A percentile compares a stretch with the other conserved stretches of the same genome.
These are phyloP conservation scores for Archilochus colubris DNA, from an alignment of 2,113 vertebrate genomes.

Conservation along the genomic window DNA sequence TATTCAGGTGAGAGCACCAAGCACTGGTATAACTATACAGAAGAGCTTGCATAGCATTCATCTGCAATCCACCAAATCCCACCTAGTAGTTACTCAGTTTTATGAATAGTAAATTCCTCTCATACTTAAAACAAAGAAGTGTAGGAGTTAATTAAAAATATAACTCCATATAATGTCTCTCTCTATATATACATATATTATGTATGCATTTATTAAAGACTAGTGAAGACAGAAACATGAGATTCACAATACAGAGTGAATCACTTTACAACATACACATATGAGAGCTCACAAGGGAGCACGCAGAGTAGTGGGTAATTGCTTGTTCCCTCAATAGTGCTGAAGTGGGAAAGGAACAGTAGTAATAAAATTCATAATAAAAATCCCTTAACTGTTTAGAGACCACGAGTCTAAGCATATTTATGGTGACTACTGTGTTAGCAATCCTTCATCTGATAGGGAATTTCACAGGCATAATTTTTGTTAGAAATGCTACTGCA, in stretches of 20 bases:
- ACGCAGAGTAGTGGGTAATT: neutral
- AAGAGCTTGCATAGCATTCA: neutral
- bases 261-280: neutral
- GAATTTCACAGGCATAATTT: neutral
- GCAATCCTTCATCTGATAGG: neutral
- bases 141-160: neutral
- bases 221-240: neutral
- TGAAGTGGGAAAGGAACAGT: neutral
- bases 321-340: neutral
- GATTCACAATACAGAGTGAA: neutral
- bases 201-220: neutral
- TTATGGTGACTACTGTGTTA: neutral
- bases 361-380: neutral
- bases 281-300: neutral
- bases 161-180: neutral
- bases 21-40: neutral
- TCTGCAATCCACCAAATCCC: neutral
- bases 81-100: neutral
- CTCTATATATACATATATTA: neutral
- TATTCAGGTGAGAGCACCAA: neutral
- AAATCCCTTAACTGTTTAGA: neutral
- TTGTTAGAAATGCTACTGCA: neutral
- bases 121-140: neutral
- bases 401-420: neutral
- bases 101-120: neutral